Evolutionary conservation across 2,888 invertebrate species (phyloP).

Genomic region (Troglohyphantes excavatus): DNA sequence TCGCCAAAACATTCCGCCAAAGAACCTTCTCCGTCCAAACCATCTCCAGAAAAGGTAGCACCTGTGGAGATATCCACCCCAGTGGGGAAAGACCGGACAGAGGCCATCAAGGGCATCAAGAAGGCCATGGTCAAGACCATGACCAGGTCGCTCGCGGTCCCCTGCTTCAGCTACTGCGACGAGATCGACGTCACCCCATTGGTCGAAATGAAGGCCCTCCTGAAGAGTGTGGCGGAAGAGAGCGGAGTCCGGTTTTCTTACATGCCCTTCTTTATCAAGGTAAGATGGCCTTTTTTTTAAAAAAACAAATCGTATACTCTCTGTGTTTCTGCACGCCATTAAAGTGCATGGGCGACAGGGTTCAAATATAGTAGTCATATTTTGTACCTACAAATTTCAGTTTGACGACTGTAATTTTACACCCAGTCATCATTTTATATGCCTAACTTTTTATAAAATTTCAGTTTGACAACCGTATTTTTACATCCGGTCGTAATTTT

Average conservation of each 20-base stretch:
- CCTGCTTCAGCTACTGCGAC: slow-evolving; percentile 97
- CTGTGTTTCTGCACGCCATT: too few species aligned
- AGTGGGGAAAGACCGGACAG: slow-evolving; percentile 84
- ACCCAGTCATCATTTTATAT: too few species aligned
- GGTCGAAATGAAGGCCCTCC: slow-evolving; percentile 87
- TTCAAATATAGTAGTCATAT: too few species aligned
- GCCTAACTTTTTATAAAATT: too few species aligned
- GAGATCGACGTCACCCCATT: slow-evolving; percentile 93
- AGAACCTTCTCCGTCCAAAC: slow-evolving; percentile 67
- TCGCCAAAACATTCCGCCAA: neutral
- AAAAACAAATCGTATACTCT: too few species aligned
- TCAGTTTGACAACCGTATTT: too few species aligned
- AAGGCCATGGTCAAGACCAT: slow-evolving; percentile 98
- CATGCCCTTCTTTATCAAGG: slow-evolving; percentile 97
- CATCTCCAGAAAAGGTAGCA: neutral
- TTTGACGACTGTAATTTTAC: too few species aligned
- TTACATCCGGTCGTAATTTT: too few species aligned
- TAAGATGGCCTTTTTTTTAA: slow-evolving; percentile 70
- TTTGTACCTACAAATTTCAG: neutral
- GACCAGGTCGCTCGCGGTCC: slow-evolving; percentile 93
- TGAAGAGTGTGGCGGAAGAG: slow-evolving; percentile 86
- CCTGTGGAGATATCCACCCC: slow-evolving; percentile 24
- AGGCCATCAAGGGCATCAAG: slow-evolving; percentile 90
- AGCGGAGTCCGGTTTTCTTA: slow-evolving; percentile 89
- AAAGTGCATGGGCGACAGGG: too few species aligned